Evolutionary conservation across 2,113 vertebrate species (phyloP).

Genomic region (Engystomops pustulosus): DNA sequence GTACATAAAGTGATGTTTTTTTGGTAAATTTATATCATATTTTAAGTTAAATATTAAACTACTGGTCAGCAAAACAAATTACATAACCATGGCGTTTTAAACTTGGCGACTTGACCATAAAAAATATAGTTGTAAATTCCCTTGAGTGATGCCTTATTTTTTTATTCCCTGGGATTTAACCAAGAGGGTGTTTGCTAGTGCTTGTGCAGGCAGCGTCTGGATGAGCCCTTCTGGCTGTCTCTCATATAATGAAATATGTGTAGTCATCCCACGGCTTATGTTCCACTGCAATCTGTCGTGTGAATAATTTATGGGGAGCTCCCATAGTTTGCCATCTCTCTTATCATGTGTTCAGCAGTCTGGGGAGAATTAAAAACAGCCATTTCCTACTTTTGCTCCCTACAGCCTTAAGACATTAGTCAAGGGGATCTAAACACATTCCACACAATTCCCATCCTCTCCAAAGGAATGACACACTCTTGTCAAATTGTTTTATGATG

Average conservation of each 20-base stretch:
- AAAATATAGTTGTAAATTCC: not conserved
- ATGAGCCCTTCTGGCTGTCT: conserved; percentile 21
- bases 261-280: conserved; percentile 43
- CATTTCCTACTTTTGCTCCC: conserved; percentile 64
- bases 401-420: conserved; percentile 59
- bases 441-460: conserved; percentile 64
- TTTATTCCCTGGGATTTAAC: not conserved
- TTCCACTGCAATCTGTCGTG: conserved; percentile 65
- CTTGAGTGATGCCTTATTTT: not conserved
- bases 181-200: not conserved
- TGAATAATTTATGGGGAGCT: conserved; percentile 67
- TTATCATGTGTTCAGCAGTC: conserved; percentile 54
- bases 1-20: too few species aligned
- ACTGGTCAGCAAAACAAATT: too few species aligned
- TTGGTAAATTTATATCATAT: too few species aligned
- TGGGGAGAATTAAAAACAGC: conserved; percentile 61
- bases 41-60: too few species aligned
- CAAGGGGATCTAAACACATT: conserved; percentile 49
- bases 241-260: conserved; percentile 36
- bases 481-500: conserved; percentile 80
- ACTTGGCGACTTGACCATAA: too few species aligned
- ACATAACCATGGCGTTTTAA: too few species aligned
- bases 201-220: conserved; percentile 6
- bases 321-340: conserved; percentile 55
- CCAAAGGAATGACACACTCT: conserved; percentile 70